Base-by-base conservation (phyloP, 2,888 invertebrate genomes). In the Dilophus febrilis region DNA sequence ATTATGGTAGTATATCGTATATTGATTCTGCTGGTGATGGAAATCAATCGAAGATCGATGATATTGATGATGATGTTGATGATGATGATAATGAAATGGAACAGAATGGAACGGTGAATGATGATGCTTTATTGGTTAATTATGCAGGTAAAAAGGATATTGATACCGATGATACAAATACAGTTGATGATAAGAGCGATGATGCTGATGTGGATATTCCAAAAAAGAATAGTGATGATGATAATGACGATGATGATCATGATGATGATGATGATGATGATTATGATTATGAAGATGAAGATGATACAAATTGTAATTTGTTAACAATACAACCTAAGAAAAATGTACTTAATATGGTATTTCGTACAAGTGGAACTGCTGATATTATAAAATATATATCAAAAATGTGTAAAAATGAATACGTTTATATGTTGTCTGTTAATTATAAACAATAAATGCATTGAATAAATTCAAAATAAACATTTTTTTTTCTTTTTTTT, bases 301-400 rank as follows among this genome's bases (percentile, higher is more conserved):
- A 28, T 6, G 27, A 13, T 7, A 11, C 50, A 29, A 64, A 67
- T 28, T 61, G 64, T 4, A 61, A 71, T 36, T 58, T 76, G 34
- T 64, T 81, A 27, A 67, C 72, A 3, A 63, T 82, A 43, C 72
- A 76, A 37, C 71, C 74, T 1, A 64, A 63, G 37, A 67, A 73
- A 54, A 82, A 83, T 64, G 68, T 74, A 35, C 62, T 82, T 12
- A 74, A 71, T 58, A 66, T 83, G 29, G 75, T 81, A 38, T 75
- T 70, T 50, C 66, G 70, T 38, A 68, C 67, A 42, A 51, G 54
- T 35, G 64, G 61, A 36, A 59, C 59, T 28, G 54, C 58, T 1
- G 58, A 57, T 45, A 63, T 61, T 42, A 60, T 58, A 34, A 63
- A 62, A 51, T 63, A 63, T 46, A 55, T 61, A 13, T 61, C 61